These are phyloP conservation scores for Perizoma flavofasciatum DNA, from an alignment of 2,888 invertebrate species.

Conservation along the genomic window DNA sequence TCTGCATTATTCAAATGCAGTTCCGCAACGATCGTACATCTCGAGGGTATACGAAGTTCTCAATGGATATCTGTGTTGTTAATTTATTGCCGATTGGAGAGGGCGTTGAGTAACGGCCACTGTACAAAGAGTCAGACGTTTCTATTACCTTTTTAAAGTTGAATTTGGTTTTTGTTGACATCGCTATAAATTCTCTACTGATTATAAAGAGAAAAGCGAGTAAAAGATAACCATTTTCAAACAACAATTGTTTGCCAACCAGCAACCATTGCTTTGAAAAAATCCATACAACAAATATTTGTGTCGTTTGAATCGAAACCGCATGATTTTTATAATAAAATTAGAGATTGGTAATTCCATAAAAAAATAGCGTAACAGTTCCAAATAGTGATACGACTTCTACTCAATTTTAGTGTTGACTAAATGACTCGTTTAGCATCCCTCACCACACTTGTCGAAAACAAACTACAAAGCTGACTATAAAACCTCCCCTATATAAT, in stretches of 20 bases:
- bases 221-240: no score
- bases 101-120: conserved; percentile 66
- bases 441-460: conserved; percentile 38
- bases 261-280: no score
- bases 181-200: neutral
- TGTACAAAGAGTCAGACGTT: conserved; percentile 41
- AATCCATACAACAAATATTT: no score
- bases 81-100: conserved; percentile 69
- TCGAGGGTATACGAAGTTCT: conserved; percentile 58
- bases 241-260: no score
- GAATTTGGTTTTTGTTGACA: conserved; percentile 1
- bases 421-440: conserved; percentile 35
- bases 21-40: conserved; percentile 57
- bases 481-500: conserved; percentile 37
- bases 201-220: neutral
- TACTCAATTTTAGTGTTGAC: conserved; percentile 41
- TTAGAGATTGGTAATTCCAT: conserved; percentile 2
- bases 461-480: conserved; percentile 39
- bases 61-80: conserved; percentile 67
- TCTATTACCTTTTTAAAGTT: conserved; percentile 21
- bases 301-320: no score
- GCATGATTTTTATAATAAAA: no score
- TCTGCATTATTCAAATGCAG: conserved; percentile 64
- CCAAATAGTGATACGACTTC: conserved; percentile 28
- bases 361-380: conserved; percentile 25